Evolutionary conservation across 2,797 vertebrate species (phyloP).

Genomic region (Sebastolobus alascanus): DNA sequence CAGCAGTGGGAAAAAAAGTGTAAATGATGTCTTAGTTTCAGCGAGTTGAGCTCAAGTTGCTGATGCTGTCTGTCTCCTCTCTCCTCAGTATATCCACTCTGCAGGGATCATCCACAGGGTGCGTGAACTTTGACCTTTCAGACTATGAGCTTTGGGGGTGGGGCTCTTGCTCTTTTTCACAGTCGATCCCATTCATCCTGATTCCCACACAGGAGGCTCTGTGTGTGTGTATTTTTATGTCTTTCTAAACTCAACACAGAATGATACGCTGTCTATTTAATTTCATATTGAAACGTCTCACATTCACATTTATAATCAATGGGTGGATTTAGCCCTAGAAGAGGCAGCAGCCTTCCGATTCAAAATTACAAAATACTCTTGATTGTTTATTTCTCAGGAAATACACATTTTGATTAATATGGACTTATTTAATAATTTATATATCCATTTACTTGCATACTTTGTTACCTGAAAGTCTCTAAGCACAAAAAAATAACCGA

Average conservation of each 20-base stretch:
- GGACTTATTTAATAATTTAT: neutral
- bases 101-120: conserved; percentile 98
- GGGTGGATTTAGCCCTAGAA: neutral
- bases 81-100: conserved; percentile 94
- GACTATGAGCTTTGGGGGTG: conserved; percentile 64
- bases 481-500: neutral
- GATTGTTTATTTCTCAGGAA: neutral
- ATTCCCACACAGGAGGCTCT: conserved; percentile 60
- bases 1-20: neutral
- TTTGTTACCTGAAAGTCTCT: neutral
- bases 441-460: neutral
- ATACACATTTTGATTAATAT: neutral
- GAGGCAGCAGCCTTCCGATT: conserved; percentile 1
- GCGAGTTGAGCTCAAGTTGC: neutral
- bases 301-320: neutral
- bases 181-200: conserved; percentile 64
- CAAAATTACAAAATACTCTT: neutral
- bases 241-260: neutral
- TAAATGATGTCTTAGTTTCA: neutral
- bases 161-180: conserved; percentile 69
- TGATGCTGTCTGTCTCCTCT: conserved; percentile 44
- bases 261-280: neutral
- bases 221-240: conserved; percentile 7
- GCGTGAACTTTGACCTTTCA: conserved; percentile 81
- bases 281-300: conserved; percentile 2